Conservation (phyloP, 2,797 vertebrate species). For the Smutsia gigantea region DNA sequence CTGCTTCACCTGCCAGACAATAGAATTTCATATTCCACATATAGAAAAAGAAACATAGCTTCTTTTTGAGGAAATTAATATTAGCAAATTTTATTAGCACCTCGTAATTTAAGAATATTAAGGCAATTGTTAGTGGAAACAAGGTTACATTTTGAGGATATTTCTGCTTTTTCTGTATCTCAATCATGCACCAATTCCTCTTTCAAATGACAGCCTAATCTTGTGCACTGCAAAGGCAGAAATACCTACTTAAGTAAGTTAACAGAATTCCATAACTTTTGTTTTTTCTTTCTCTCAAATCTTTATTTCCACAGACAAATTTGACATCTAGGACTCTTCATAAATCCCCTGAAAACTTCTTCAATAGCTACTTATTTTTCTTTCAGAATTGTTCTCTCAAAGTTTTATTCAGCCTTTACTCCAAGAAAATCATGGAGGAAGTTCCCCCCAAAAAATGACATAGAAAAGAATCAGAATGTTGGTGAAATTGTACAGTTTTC, state of each 20-base stretch:
- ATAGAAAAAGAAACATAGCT: neutral
- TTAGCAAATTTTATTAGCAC: neutral
- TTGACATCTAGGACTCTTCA: neutral
- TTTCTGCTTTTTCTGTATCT: neutral
- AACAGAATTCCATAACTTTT: neutral
- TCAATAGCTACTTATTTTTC: neutral
- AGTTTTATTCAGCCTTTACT: neutral
- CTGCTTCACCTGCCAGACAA: neutral
- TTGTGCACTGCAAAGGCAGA: neutral
- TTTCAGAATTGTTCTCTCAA: neutral
- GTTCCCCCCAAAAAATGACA: neutral
- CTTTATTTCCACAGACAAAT: neutral
- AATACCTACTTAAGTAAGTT: neutral
- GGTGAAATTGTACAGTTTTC: neutral
- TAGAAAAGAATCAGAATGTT: neutral
- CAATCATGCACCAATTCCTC: neutral
- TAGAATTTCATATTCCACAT: neutral
- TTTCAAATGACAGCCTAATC: neutral
- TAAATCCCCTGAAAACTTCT: no score
- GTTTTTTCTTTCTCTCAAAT: neutral
- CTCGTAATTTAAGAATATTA: neutral
- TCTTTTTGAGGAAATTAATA: neutral
- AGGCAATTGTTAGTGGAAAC: neutral
- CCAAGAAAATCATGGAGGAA: neutral
- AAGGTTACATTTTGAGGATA: neutral